Conservation (phyloP, 2,797 vertebrate genomes). For the Arctocebus calabarensis region DNA sequence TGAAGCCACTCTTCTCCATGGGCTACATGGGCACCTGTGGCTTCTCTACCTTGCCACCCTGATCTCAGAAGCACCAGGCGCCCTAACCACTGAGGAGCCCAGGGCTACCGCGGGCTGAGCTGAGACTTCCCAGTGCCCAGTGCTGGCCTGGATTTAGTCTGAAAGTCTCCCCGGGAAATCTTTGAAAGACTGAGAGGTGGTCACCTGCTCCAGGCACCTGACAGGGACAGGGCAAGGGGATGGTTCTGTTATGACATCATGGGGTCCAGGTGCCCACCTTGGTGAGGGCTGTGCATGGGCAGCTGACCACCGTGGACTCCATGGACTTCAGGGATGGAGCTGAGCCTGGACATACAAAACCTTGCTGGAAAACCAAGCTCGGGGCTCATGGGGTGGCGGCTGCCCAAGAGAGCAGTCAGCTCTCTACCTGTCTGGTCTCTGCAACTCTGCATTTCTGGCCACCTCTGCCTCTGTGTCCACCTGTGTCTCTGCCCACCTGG, state of each 20-base stretch:
- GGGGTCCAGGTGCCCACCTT: too few relatives aligned
- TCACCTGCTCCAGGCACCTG: background rate
- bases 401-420: background rate
- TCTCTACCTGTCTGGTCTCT: background rate
- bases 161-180: background rate
- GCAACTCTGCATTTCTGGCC: too few relatives aligned
- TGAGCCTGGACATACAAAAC: background rate
- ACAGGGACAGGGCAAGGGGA: too few relatives aligned
- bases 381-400: background rate
- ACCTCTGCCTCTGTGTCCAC: accelerated
- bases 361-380: too few relatives aligned
- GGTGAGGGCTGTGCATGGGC: background rate
- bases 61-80: accelerated
- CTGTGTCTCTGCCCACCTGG: background rate
- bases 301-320: background rate
- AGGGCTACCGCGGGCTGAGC: background rate
- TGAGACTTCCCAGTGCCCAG: accelerated
- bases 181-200: accelerated
- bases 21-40: too few relatives aligned
- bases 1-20: accelerated
- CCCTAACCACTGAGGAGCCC: accelerated
- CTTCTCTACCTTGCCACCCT: accelerated
- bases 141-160: background rate
- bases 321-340: background rate
- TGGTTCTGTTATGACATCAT: accelerated